These are phyloP conservation scores for Megalopta genalis DNA, from an alignment of 1,140 invertebrate genomes.

Conservation along the genomic window DNA sequence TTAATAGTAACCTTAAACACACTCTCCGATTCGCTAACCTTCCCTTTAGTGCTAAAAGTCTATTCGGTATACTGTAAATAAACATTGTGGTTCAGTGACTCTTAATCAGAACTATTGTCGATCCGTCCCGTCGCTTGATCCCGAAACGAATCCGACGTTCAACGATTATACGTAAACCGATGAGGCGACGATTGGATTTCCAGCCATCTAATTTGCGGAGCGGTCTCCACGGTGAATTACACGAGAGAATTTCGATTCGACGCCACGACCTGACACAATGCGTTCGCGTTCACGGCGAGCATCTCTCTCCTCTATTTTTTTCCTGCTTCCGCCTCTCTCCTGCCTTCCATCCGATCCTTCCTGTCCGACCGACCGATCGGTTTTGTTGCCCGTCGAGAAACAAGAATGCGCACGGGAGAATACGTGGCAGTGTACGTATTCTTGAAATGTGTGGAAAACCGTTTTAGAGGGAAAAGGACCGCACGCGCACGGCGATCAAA, in stretches of 20 bases:
- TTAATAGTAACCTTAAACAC: too few relatives aligned
- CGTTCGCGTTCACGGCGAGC: constrained; percentile 6
- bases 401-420: constrained; percentile 17
- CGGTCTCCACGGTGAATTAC: constrained; percentile 29
- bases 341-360: neutral
- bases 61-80: neutral
- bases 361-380: constrained; percentile 26
- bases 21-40: too few relatives aligned
- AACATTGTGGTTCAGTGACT: neutral
- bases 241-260: constrained; percentile 40
- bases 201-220: constrained; percentile 19
- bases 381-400: constrained; percentile 23
- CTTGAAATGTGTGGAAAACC: constrained; percentile 25
- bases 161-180: neutral
- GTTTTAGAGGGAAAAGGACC: neutral
- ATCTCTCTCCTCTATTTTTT: neutral
- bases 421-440: neutral
- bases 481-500: neutral
- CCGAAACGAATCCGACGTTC: neutral
- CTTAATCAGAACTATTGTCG: neutral
- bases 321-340: neutral
- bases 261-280: neutral
- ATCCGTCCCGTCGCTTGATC: neutral
- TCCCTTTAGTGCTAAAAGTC: too few relatives aligned
- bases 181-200: constrained; percentile 5